phyloP scores from a whole-genome alignment of 2,888 invertebrate species.

The Pammene aurita region DNA sequence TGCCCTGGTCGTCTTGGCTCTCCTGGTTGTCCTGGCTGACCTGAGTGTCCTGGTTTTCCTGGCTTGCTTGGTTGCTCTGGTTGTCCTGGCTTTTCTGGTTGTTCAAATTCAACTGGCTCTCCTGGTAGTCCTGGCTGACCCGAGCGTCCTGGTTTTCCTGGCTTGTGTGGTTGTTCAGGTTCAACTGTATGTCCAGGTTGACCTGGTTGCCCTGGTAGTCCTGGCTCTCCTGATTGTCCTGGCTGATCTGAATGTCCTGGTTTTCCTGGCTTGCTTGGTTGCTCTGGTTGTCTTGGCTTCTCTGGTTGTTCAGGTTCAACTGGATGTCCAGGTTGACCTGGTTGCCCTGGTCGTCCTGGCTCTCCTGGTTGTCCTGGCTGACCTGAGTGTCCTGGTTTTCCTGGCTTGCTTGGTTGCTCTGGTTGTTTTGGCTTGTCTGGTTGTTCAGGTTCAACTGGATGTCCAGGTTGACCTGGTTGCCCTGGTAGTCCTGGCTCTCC shows the following conservation, averaged over 20 bases:
- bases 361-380: conserved; percentile 17
- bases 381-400: conserved; percentile 24
- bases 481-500: not conserved
- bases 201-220: too few species aligned
- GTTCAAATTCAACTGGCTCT: too few species aligned
- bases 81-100: too few species aligned
- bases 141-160: too few species aligned
- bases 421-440: conserved; percentile 16
- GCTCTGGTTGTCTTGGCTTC: not conserved
- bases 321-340: not conserved
- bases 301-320: not conserved
- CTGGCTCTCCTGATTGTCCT: not conserved
- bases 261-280: conserved; percentile 4
- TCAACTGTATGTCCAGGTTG: too few species aligned
- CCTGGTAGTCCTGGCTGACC: too few species aligned
- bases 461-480: not conserved
- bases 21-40: too few species aligned
- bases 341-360: conserved; percentile 4
- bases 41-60: too few species aligned
- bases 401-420: conserved; percentile 29
- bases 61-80: too few species aligned
- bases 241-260: conserved; percentile 12
- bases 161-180: too few species aligned
- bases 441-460: not conserved
- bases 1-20: too few species aligned